Evolutionary conservation across 2,797 vertebrate genomes (phyloP), one percentile per base, ranked within the genome.

Genomic region (Vespertilio murinus): DNA sequence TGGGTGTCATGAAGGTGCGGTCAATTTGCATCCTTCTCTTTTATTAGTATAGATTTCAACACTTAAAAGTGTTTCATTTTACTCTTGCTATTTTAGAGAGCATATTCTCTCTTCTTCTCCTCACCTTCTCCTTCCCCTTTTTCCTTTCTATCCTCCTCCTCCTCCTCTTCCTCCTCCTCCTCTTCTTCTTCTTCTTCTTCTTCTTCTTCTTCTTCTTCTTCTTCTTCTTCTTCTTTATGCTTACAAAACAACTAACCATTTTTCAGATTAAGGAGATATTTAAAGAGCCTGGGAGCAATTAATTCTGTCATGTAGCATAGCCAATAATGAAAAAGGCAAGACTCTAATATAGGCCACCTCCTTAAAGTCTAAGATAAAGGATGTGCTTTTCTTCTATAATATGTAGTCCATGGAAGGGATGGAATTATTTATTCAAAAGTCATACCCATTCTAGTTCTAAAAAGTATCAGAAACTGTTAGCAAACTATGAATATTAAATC

Each of bases 401-500:
- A n/a, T 59, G 17, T 18, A 65, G 30, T 40, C 33, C 16, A 84
- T 5, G 2, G 8, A 47, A n/a, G 1, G 8, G 33, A 47, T 35
- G 5, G 54, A 56, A 47, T 80, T 74, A 47, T 33, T 94, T 56
- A 83, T 84, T 70, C 56, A 80, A 90, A 88, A 86, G 2, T 33
- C 25, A 70, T n/a, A 64, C 1, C 12, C 4, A 49, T 6, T 59
- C 17, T 40, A 56, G 14, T 74, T 71, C 16, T 35, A 77, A 89
- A 88, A 85, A 33, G 3, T 59, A 28, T 81, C 16, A 86, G 45
- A 47, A 78, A n/a, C 8, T 73, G 1, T 65, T 75, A 80, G 12
- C 61, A 80, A 94, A 22, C 8, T 90, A 30, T 40, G n/a, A 73
- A 61, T 89, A 82, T 52, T 73, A 82, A 95, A 52, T 71, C 94